Conservation (phyloP, 2,113 vertebrate genomes). For the Candoia aspera region DNA sequence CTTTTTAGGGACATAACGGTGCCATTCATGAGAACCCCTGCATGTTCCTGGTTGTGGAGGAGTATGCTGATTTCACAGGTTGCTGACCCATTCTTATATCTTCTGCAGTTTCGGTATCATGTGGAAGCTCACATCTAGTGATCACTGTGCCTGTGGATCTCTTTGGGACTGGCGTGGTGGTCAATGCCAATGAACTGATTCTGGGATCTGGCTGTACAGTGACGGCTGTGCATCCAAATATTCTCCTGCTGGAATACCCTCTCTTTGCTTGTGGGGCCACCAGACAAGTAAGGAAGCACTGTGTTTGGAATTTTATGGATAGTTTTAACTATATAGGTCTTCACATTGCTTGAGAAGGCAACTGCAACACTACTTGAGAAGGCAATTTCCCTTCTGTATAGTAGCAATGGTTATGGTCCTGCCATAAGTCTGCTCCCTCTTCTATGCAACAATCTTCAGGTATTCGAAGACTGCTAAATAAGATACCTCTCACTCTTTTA, state of each 20-base stretch:
- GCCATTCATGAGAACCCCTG: not conserved
- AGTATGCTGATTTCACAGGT: not conserved
- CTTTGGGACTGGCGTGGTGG: not conserved
- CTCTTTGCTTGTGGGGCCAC: not conserved
- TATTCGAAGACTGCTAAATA: not conserved
- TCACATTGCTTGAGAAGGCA: not conserved
- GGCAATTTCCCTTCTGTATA: not conserved
- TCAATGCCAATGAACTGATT: not conserved
- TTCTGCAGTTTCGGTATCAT: not conserved
- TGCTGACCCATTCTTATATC: rapidly evolving
- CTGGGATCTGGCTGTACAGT: constrained; percentile 18
- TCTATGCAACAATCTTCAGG: not conserved
- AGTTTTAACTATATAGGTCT: not conserved
- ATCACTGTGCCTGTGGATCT: not conserved
- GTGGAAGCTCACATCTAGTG: not conserved
- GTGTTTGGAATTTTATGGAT: not conserved
- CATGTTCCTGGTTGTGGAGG: not conserved
- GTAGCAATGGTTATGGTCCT: not conserved
- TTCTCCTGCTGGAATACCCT: constrained; percentile 10
- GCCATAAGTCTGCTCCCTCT: not conserved
- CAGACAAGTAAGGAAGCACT: constrained; percentile 37
- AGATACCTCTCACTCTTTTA: too few relatives aligned
- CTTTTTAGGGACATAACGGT: not conserved
- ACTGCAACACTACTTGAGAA: not conserved
- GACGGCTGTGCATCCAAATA: rapidly evolving